Evolutionary conservation across 1,140 invertebrate species (phyloP), one percentile per base, ranked within the genome.

Genomic region (Drosophila miranda): DNA sequence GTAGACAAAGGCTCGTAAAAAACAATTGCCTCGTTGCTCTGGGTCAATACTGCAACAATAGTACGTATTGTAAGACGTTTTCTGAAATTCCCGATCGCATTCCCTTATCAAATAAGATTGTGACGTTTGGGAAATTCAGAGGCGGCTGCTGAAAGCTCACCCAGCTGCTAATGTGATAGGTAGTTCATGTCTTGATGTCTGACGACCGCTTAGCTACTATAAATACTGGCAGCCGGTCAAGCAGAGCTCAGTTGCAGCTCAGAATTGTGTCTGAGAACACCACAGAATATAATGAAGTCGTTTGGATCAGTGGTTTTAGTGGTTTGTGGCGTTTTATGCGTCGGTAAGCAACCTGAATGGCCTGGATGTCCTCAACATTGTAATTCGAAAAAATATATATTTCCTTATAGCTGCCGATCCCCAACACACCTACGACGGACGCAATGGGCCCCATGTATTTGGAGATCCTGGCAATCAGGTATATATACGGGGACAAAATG

Each of bases 401-500:
- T 2, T 45, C 11, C 23, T 21, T 9, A 2, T 9, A 80, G 68
- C 30, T 23, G 68, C 55, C 3, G 45, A 61, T 46, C 49, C 66
- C 9, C 68, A 72, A 11, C 28, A 68, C 1, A 78, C 43, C 3
- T 62, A 78, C 16, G 75, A 78, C 21, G 75, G 75, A 2, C 75
- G 62, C 28, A 30, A 68, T 51, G 75, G 75, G 0, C 75, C 75
- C 1, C 75, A 78, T 1, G 57, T 74, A 7, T 62, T 74, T 4
- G 75, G 75, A 1, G 9, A 43, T 1, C 69, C 75, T 0, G 75
- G 75, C 13, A 19, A 78, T 7, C 75, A 75, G 46, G 63, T 78
- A 3, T 78, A 78, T 8, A 70, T 78, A 19, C 70, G 76, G 3
- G 76, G 76, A 5, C 69, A 79, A 2, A 79, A 78, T 23, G 66